A percentile compares a stretch with the other conserved stretches of the same genome.
Evolutionary conservation across 1,140 invertebrate genomes (phyloP).

Genomic region (Hypothenemus hampei): DNA sequence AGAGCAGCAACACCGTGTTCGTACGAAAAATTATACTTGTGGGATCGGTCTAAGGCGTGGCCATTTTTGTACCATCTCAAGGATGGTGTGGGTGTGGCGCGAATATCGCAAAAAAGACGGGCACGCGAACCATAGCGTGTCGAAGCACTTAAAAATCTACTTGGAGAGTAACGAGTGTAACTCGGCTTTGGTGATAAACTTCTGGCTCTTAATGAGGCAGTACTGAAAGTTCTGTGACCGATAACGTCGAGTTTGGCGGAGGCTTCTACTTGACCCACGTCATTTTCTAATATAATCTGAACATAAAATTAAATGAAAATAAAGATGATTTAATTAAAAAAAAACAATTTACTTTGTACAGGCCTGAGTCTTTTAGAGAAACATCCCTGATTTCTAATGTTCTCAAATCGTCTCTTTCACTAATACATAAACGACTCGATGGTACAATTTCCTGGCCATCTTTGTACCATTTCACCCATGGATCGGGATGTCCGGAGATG

Average conservation of each 20-base stretch:
- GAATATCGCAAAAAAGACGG: constrained; percentile 53
- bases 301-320: neutral
- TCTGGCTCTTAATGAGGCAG: constrained; percentile 45
- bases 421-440: constrained; percentile 60
- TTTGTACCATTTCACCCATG: constrained; percentile 78
- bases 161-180: constrained; percentile 38
- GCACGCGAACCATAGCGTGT: constrained; percentile 52
- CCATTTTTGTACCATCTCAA: constrained; percentile 59
- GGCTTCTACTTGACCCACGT: constrained; percentile 74
- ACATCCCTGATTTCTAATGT: constrained; percentile 75
- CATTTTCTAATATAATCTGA: constrained; percentile 63
- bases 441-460: constrained; percentile 62
- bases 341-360: constrained; percentile 62
- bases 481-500: constrained; percentile 68
- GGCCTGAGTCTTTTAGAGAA: constrained; percentile 69
- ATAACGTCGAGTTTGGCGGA: constrained; percentile 77
- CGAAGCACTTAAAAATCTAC: constrained; percentile 44
- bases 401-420: constrained; percentile 69
- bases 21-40: constrained; percentile 43
- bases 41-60: constrained; percentile 44
- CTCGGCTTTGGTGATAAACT: constrained; percentile 45
- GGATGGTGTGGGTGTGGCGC: constrained; percentile 54
- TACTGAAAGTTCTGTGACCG: constrained; percentile 48
- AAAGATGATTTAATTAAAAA: neutral
- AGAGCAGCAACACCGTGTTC: constrained; percentile 48